Conservation (phyloP, 1,140 invertebrate genomes). For the Hermatobates lingyangjiaoensis region DNA sequence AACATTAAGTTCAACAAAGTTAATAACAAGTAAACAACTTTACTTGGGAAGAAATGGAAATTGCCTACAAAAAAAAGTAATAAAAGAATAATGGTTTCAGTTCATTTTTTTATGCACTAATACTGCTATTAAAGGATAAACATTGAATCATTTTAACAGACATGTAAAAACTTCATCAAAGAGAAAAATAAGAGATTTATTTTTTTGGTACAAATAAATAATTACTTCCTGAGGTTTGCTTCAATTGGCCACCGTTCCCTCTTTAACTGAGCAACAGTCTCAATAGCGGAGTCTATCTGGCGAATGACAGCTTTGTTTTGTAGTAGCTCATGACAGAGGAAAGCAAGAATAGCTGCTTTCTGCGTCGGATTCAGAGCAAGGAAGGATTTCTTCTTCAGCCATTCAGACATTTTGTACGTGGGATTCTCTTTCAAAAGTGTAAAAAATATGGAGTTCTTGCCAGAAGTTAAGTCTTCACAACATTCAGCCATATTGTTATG, state of each 20-base stretch:
- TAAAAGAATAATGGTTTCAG: too few species aligned
- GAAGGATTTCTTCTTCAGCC: slow-evolving; percentile 61
- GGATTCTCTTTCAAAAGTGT: slow-evolving; percentile 50
- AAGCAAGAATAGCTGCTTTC: slow-evolving; percentile 72
- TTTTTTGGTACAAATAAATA: slow-evolving; percentile 20
- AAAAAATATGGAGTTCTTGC: slow-evolving; percentile 58
- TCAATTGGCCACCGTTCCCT: slow-evolving; percentile 68
- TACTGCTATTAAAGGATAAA: too few species aligned
- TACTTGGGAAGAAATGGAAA: too few species aligned
- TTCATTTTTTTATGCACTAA: too few species aligned
- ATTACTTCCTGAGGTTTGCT: slow-evolving; percentile 72
- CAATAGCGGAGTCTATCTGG: slow-evolving; percentile 57
- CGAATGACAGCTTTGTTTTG: slow-evolving; percentile 74
- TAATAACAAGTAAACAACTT: too few species aligned
- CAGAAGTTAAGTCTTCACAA: slow-evolving; percentile 32
- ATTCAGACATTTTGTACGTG: slow-evolving; percentile 53
- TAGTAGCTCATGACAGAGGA: slow-evolving; percentile 81
- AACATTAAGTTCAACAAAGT: too few species aligned
- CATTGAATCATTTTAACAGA: too few species aligned
- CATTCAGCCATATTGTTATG: slow-evolving; percentile 50
- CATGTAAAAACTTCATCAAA: too few species aligned
- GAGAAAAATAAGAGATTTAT: too few species aligned
- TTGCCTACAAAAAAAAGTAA: too few species aligned
- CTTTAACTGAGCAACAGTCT: slow-evolving; percentile 50
- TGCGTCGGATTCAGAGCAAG: slow-evolving; percentile 65